Percentiles rank a stretch among this genome's conserved stretches.
Evolutionary conservation across 1,140 invertebrate species (phyloP).

Genomic region (Piezodorus guildinii): DNA sequence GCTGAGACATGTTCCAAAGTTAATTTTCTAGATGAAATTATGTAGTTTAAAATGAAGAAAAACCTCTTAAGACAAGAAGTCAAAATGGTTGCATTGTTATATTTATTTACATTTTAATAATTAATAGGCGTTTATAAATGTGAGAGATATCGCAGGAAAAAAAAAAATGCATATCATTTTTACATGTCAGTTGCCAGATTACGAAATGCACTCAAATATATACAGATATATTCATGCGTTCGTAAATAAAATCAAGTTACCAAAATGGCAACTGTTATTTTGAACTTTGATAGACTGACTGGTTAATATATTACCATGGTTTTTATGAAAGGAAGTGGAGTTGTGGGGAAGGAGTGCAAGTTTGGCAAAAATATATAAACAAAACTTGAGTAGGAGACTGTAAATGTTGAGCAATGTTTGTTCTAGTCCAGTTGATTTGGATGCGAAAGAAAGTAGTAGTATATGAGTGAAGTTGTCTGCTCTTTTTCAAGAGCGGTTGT

Average conservation of each 20-base stretch:
- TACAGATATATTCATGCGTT: background rate
- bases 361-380: too few species aligned
- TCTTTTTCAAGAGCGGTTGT: too few species aligned
- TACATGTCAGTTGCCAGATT: background rate
- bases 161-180: constrained; percentile 9
- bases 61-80: background rate
- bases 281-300: constrained; percentile 9
- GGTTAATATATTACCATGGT: too few species aligned
- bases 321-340: too few species aligned
- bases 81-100: constrained; percentile 11
- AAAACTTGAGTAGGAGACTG: too few species aligned
- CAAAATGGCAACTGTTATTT: constrained; percentile 7
- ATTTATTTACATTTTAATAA: constrained; percentile 7
- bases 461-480: too few species aligned
- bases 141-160: background rate
- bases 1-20: constrained; percentile 12
- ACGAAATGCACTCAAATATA: too few species aligned
- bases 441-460: too few species aligned
- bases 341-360: too few species aligned
- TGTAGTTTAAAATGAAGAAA: background rate
- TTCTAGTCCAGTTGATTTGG: too few species aligned
- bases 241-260: background rate
- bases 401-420: too few species aligned
- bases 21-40: background rate
- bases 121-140: constrained; percentile 8